Percentiles rank a stretch among this genome's conserved stretches.
Conservation (phyloP, 2,113 vertebrate species). For the Sphaerodactylus townsendi region DNA sequence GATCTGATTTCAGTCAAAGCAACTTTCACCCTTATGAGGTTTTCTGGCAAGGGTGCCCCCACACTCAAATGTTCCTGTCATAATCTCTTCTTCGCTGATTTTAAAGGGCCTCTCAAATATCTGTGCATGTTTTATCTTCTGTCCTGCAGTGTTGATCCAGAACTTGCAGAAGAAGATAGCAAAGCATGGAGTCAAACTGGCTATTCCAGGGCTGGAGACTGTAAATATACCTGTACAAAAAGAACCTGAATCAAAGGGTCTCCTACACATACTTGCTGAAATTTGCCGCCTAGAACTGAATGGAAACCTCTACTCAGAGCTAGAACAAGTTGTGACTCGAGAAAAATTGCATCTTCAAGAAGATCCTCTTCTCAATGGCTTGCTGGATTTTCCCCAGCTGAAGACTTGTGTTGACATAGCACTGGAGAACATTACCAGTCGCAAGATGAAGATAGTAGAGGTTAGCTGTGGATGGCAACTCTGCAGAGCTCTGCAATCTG, state of each 20-base stretch:
- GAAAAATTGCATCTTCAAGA: conserved; percentile 80
- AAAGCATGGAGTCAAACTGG: conserved; percentile 82
- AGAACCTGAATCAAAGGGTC: conserved; percentile 61
- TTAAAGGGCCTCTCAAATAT: neutral
- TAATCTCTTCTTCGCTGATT: neutral
- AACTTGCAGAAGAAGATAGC: conserved; percentile 81
- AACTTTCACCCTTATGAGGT: neutral
- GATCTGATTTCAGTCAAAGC: neutral
- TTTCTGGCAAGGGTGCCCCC: neutral
- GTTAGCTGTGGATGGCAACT: conserved; percentile 63
- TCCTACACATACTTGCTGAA: conserved; percentile 81
- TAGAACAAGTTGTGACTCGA: conserved; percentile 80
- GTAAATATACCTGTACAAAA: neutral
- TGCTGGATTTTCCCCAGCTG: conserved; percentile 77
- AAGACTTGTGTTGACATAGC: conserved; percentile 84
- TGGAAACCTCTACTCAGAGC: conserved; percentile 86
- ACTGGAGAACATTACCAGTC: conserved; percentile 81
- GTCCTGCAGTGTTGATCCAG: conserved; percentile 70
- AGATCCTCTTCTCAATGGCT: conserved; percentile 84
- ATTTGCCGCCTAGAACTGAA: conserved; percentile 87
- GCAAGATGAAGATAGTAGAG: conserved; percentile 88
- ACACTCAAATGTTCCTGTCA: neutral
- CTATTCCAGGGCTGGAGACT: conserved; percentile 78
- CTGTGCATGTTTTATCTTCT: conserved; percentile 9
- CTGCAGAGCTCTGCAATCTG: neutral